These are phyloP conservation scores for Latrodectus geometricus DNA, from an alignment of 1,140 invertebrate genomes.

Conservation along the genomic window DNA sequence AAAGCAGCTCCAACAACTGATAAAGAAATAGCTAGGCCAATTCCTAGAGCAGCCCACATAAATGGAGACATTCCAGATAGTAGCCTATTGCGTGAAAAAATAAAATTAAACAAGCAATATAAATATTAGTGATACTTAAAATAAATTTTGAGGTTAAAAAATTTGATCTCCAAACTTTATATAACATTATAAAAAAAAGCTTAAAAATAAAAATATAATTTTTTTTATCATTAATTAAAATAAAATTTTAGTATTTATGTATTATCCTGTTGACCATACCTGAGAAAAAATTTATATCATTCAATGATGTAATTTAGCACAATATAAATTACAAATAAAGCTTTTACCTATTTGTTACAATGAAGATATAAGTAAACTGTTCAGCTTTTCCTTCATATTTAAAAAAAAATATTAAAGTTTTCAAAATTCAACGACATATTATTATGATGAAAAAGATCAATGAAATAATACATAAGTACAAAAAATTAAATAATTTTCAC, in stretches of 20 bases:
- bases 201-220: neutral
- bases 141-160: neutral
- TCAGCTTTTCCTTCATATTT: too few species aligned
- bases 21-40: conserved; percentile 90
- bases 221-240: neutral
- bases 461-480: too few species aligned
- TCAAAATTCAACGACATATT: too few species aligned
- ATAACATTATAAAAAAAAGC: neutral
- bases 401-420: too few species aligned
- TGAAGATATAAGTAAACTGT: too few species aligned
- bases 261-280: too few species aligned
- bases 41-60: conserved; percentile 93
- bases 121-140: neutral
- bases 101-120: conserved; percentile 11
- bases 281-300: too few species aligned
- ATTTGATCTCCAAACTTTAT: neutral
- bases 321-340: too few species aligned
- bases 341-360: too few species aligned
- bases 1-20: conserved; percentile 97
- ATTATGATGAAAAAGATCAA: too few species aligned
- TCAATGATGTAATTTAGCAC: too few species aligned
- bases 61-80: conserved; percentile 86
- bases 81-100: conserved; percentile 73
- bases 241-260: neutral
- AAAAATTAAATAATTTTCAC: too few species aligned